A percentile compares a stretch with the other conserved stretches of the same genome.
Conservation (phyloP, 2,888 invertebrate genomes). For the Metellina segmentata region DNA sequence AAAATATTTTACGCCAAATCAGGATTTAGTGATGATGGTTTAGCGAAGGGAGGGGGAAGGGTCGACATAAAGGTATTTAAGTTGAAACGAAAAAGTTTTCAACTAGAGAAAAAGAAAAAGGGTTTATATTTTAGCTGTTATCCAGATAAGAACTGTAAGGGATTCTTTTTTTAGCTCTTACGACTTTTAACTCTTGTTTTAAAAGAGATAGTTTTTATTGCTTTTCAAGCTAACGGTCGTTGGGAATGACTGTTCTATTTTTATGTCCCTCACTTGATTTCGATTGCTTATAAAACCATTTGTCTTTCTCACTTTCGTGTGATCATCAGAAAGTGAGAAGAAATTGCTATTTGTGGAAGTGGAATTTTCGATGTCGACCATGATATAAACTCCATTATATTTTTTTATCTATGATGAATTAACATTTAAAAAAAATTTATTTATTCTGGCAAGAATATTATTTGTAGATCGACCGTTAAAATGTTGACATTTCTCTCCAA, state of each 20-base stretch:
- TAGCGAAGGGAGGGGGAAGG: not conserved
- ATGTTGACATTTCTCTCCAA: too few relatives aligned
- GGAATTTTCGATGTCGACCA: too few relatives aligned
- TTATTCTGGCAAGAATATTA: too few relatives aligned
- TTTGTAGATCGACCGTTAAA: too few relatives aligned
- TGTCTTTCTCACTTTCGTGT: too few relatives aligned
- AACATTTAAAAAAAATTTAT: too few relatives aligned
- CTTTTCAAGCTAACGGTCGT: not conserved
- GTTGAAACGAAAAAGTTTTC: conserved; percentile 2
- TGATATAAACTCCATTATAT: too few relatives aligned
- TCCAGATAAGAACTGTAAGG: conserved; percentile 12
- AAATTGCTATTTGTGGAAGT: too few relatives aligned
- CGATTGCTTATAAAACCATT: too few relatives aligned
- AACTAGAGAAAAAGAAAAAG: not conserved
- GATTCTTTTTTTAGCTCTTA: not conserved
- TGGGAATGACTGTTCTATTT: not conserved
- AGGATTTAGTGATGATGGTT: conserved; percentile 28
- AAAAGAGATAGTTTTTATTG: not conserved
- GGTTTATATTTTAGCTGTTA: conserved; percentile 9
- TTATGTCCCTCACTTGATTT: not conserved
- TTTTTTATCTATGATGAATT: too few relatives aligned
- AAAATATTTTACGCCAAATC: conserved; percentile 52
- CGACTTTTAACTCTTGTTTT: not conserved
- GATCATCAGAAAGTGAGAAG: too few relatives aligned
- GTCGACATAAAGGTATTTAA: conserved; percentile 26